phyloP scores from a whole-genome alignment of 2,888 invertebrate genomes.

The Phaedon cochleariae region DNA sequence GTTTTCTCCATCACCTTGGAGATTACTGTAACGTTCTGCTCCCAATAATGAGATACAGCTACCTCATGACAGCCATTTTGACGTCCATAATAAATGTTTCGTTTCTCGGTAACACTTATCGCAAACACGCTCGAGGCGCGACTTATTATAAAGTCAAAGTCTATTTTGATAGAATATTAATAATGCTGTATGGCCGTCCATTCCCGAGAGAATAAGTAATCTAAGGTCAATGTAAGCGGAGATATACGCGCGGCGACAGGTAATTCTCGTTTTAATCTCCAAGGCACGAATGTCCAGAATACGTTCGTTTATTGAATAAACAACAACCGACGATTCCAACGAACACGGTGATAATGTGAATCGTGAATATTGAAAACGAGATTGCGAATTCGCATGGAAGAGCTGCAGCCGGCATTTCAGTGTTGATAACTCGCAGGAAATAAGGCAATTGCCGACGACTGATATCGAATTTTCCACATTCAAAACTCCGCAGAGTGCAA shows the following conservation, averaged over 20 bases:
- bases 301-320: no score
- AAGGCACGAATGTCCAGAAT: not conserved
- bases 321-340: no score
- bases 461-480: no score
- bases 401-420: no score
- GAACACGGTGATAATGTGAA: no score
- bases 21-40: not conserved
- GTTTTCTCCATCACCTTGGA: no score
- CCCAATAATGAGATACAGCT: conserved; percentile 11
- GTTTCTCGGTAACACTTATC: conserved; percentile 16
- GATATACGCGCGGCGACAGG: not conserved
- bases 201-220: no score
- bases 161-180: conserved; percentile 20
- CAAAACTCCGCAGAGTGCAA: no score
- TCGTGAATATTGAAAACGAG: no score
- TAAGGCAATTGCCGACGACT: no score
- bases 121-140: conserved; percentile 16
- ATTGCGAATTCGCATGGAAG: no score
- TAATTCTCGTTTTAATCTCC: not conserved
- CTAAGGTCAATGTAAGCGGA: not conserved
- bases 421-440: no score
- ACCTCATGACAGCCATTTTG: conserved; percentile 13
- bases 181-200: conserved; percentile 4
- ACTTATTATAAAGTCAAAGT: conserved; percentile 13
- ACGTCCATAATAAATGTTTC: conserved; percentile 8